These are phyloP conservation scores for Lutjanus campechanus DNA, from an alignment of 2,797 vertebrate species.

Conservation along the genomic window DNA sequence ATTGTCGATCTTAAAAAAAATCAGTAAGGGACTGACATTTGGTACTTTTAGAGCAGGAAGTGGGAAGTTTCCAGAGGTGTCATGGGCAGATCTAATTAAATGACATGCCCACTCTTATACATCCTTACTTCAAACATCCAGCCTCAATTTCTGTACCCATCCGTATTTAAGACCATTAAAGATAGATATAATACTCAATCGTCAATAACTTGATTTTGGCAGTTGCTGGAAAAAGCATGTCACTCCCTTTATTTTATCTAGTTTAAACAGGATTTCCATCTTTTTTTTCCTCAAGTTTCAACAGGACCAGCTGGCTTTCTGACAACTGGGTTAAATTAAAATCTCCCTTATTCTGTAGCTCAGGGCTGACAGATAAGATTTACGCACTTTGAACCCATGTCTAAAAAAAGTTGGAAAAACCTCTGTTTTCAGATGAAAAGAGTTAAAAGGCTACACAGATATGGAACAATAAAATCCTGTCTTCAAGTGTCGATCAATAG, in stretches of 20 bases:
- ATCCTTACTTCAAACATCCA: slow-evolving; percentile 12
- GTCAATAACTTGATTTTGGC: slow-evolving; percentile 6
- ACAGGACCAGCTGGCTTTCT: slow-evolving; percentile 35
- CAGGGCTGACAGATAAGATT: slow-evolving; percentile 53
- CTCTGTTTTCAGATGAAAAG: slow-evolving; percentile 61
- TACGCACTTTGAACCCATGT: slow-evolving; percentile 55
- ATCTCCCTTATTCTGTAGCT: slow-evolving; percentile 44
- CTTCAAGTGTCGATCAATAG: slow-evolving; percentile 63
- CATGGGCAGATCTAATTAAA: slow-evolving; percentile 16
- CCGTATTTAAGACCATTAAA: neutral
- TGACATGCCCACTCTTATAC: neutral
- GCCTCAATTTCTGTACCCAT: neutral
- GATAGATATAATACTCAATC: neutral
- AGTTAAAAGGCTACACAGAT: slow-evolving; percentile 61
- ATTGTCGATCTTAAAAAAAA: neutral
- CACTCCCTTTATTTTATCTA: neutral
- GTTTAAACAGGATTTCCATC: slow-evolving; percentile 25
- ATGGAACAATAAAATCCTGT: slow-evolving; percentile 56
- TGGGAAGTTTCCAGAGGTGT: neutral
- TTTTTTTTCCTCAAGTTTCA: slow-evolving; percentile 53
- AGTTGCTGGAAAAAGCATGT: neutral
- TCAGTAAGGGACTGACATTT: neutral
- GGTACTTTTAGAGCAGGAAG: neutral
- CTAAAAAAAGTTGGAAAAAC: slow-evolving; percentile 51
- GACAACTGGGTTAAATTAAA: slow-evolving; percentile 38